Base-by-base conservation (phyloP, 1,140 invertebrate genomes). In the Oscheius sp. region DNA sequence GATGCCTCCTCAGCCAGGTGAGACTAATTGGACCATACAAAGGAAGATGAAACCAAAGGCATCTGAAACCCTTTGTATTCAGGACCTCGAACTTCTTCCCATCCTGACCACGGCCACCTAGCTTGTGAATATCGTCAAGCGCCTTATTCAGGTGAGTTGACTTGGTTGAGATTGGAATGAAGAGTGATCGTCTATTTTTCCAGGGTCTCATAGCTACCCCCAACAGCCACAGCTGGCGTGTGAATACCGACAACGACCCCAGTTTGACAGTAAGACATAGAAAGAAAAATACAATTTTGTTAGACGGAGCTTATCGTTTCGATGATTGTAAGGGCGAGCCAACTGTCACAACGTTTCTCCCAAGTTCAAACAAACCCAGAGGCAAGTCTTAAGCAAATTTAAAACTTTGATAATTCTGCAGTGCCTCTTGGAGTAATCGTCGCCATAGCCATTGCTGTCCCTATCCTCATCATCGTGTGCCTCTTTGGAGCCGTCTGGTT, bases 401-500 rank as follows among this genome's bases (percentile, higher is more conserved):
- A 34, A 18, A 10, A 32, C 32, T n/a, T 18, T 45, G 42, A 18
- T 45, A 15, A 23, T 7, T 26, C 72, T 71, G 18, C 38, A 71
- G 68, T 71, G 15, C 68, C 68, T 7, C 38, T 71, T 26, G 68
- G 62, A 7, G 32, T 42, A 36, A 71, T 71, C n/a, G 65, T 71
- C 3, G 38, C 29, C 18, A 29, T 38, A 28, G 68, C 68, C n/a
- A 68, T 71, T 10, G 65, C 68, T 26, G 65, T 71, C 7, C 68
- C 68, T 29, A 71, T 71, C 28, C 52, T 71, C 68, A 71, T 71
- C 29, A 70, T 71, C 38, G 38, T 71, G 23, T 31, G 31, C 28
- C 65, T 71, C 4, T 71, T 71, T 28, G 68, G 62, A 13, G 68
- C 68, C 18, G 68, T 71, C 7, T 71, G 68, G 68, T 65, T 71